Evolutionary conservation across 2,797 vertebrate species (phyloP), one percentile per base, ranked within the genome.

Genomic region (Hyperoplus lanceolatus): DNA sequence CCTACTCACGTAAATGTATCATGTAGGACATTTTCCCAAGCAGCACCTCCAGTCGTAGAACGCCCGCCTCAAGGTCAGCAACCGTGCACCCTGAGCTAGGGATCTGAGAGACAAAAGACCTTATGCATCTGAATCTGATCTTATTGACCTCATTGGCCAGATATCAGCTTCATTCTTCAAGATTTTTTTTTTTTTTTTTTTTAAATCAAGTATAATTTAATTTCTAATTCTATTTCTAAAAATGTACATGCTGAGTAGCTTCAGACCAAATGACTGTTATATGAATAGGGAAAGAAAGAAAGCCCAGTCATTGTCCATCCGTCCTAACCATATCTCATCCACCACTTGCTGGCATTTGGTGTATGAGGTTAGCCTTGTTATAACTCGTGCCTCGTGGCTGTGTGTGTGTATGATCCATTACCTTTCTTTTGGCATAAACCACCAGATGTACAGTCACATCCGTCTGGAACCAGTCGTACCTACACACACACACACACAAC

Each of bases 401-500:
- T 49, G 21, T 14, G 46, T n/a, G 15, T 11, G 21, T 5, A 10
- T 18, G 1, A 74, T 15, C 4, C 2, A 9, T 83, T 94, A 99
- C 98, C 96, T 97, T 98, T 75, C 96, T 94, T 88, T 97, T 98
- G 71, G 96, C 94, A 78, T 99, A 99, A 89, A 99, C 81, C 11
- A 97, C 94, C 83, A 99, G n/a, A 66, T 95, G 96, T 81, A 99
- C 90, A 9, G 87, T 92, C 64, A 60, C 92, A 16, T 97, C 97
- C 39, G 97, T 98, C 82, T 99, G 98, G 94, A 99, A 99, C 98
- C 98, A 99, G 77, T 99, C 97, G 57, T 95, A 98, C 92, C 98
- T 99, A 74, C 55, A 90, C 82, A 11, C 55, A 90, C 82, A 11
- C 55, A 90, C 82, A 11, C 68, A 73, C 6, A 73, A 39, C 12